These are phyloP conservation scores for Lasiurus borealis DNA, from an alignment of 2,113 vertebrate genomes.

Conservation along the genomic window DNA sequence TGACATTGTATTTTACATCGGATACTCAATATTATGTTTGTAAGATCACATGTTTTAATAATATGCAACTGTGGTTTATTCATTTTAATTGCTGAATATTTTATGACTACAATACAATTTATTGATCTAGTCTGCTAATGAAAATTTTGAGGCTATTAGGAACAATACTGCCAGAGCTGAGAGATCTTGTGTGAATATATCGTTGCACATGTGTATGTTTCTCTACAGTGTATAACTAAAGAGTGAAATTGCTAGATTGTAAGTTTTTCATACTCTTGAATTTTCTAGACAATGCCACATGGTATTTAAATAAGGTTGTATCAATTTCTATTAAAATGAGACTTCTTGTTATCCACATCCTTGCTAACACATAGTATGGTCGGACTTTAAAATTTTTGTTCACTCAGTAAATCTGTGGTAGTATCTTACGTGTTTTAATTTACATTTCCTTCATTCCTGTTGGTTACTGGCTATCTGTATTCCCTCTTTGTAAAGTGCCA, in stretches of 20 bases:
- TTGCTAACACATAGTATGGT: background rate
- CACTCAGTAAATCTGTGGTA: background rate
- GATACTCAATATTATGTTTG: background rate
- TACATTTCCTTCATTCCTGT: background rate
- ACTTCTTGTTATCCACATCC: background rate
- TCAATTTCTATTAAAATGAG: background rate
- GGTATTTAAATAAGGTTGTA: background rate
- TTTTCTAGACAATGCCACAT: background rate
- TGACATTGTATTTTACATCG: background rate
- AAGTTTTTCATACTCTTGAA: background rate
- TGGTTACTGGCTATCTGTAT: background rate
- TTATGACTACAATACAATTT: background rate
- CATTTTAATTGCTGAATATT: conserved; percentile 34
- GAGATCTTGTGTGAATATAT: background rate
- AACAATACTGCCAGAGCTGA: background rate
- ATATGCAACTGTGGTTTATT: background rate
- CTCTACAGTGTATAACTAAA: background rate
- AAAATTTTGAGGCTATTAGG: background rate
- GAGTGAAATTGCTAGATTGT: background rate
- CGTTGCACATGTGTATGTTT: background rate
- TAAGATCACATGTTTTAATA: conserved; percentile 27
- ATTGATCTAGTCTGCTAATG: background rate
- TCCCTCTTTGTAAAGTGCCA: background rate
- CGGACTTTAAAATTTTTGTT: background rate
- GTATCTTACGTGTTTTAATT: background rate